Evolutionary conservation across 2,888 invertebrate genomes (phyloP), one percentile per base, ranked within the genome.

Genomic region (Priocnemis perturbator): DNA sequence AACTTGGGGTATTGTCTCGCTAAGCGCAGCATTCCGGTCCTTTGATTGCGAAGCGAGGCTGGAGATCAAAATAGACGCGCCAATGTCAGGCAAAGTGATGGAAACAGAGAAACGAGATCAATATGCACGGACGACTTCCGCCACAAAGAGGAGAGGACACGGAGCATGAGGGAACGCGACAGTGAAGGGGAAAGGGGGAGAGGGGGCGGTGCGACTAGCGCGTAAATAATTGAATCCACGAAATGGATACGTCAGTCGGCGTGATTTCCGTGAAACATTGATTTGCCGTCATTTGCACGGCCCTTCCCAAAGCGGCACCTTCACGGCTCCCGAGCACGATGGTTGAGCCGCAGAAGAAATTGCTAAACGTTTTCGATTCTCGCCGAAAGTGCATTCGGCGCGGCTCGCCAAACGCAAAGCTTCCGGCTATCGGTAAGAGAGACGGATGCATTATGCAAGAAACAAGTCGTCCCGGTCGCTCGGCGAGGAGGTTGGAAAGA

Each of bases 251-350:
- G 71, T 76, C 79, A 72, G 68, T 67, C 72, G 62, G 26, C 66
- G 77, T 72, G 78, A 79, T 78, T 78, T 74, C 64, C 70, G 53
- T 78, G 79, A 78, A 78, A 77, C 67, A 69, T 77, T 76, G 74
- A 78, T 78, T 66, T 15, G 62, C 53, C 71, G 71, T 67, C 69
- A 69, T 69, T 67, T 61, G 56, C 44, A 69, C 57, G 47, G 73
- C 66, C 61, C 68, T 64, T 64, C 21, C 4, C 37, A 37, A 59
- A 64, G 53, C 21, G 66, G 53, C 19, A 60, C 48, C 55, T 21
- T 48, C 53, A 69, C 67, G 67, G 59, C 55, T 60, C 59, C 58
- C 55, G 37, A 37, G 37, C 37, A 37, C 11, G 37, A 9, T 11
- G 9, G 50, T 17, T 20, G 50, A 3, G 50, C 50, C 20, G n/a